Evolutionary conservation across 2,113 vertebrate species (phyloP), one percentile per base, ranked within the genome.

Genomic region (Pelvicachromis taeniatus): DNA sequence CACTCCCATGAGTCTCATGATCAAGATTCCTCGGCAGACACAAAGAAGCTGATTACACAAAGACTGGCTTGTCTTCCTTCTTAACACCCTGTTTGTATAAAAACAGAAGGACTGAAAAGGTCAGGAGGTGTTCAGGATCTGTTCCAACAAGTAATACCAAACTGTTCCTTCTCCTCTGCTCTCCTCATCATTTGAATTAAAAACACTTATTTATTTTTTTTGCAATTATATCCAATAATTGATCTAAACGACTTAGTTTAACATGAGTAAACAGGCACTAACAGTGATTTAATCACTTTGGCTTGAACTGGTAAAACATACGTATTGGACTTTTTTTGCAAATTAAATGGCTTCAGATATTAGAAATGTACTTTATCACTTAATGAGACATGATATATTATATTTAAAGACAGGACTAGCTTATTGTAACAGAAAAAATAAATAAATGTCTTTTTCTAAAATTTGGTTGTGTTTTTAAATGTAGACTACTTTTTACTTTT

Each of bases 51-150:
- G 50, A 56, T 65, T 21, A 54, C 54, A 89, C 78, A 88, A 81
- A 84, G 78, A 65, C 56, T 77, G 21, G 4, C 65, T 79, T 84
- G 87, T 90, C 38, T 78, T 80, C 45, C 19, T 73, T n/a, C 78
- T 73, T 23, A 68, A 58, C 45, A 16, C 78, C 5, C 7, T 86
- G 86, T 90, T 91, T 56, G 77, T 85, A 87, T 84, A 19, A 89
- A 91, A 92, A 90, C 87, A 89, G 56, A 82, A 87, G 83, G 45
- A 85, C 73, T n/a, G 9, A 56, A 54, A 86, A 78, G 77, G 83
- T 91, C 85, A 88, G 81, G 78, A 79, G 40, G 31, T 56, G 86
- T 84, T 87, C 84, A 55, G 86, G 89, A 84, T 92, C 85, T 85
- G 78, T 53, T 81, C 26, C 75, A 68, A 33, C 14, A 40, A 85